Evolutionary conservation across 2,113 vertebrate species (phyloP).

Genomic region (Osmerus mordax): DNA sequence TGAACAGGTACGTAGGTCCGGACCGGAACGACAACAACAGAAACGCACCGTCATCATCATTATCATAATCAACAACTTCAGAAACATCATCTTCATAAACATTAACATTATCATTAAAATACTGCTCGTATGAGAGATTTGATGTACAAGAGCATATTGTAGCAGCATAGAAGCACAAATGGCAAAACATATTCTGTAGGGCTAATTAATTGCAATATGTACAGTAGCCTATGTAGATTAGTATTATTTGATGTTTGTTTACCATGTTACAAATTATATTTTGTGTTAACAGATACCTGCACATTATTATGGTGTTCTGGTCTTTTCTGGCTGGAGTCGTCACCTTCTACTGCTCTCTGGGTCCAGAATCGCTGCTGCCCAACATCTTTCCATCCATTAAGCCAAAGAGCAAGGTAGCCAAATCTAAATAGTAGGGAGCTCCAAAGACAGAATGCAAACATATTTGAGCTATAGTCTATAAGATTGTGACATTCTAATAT

Average conservation of each 20-base stretch:
- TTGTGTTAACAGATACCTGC: constrained; percentile 81
- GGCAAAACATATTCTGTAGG: no score
- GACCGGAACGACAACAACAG: no score
- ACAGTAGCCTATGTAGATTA: no score
- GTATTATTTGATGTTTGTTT: no score
- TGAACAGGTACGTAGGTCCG: constrained; percentile 79
- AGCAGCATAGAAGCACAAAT: no score
- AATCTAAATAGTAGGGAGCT: neutral
- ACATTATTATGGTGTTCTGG: constrained; percentile 93
- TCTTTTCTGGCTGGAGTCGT: constrained; percentile 91
- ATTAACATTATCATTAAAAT: neutral
- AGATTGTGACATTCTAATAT: neutral
- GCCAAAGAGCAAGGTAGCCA: constrained; percentile 83
- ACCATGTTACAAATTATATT: neutral
- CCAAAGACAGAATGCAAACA: no score
- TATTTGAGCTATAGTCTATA: no score
- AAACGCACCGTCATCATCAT: no score
- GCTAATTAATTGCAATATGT: no score
- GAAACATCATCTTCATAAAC: neutral
- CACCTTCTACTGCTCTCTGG: constrained; percentile 89
- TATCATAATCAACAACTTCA: no score
- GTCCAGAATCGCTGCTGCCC: constrained; percentile 88
- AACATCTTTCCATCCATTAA: constrained; percentile 87
- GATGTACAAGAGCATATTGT: no score
- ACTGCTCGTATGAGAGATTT: no score